These are phyloP conservation scores for Polydesmus complanatus DNA, from an alignment of 2,888 invertebrate genomes.

Conservation along the genomic window DNA sequence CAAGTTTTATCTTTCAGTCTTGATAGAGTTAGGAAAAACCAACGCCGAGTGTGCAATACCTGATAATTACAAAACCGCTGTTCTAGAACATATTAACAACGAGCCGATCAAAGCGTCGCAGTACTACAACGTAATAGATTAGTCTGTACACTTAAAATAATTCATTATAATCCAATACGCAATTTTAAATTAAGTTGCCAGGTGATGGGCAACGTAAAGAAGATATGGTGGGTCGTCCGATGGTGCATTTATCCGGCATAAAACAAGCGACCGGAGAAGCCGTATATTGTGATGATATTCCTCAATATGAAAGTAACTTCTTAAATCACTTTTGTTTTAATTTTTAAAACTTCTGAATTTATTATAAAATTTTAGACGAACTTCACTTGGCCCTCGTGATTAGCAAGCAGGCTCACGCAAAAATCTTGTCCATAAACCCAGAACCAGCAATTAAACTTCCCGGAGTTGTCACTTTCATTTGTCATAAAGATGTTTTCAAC, in stretches of 20 bases:
- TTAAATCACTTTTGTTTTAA: not conserved
- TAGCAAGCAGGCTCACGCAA: constrained; percentile 69
- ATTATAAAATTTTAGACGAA: constrained; percentile 40
- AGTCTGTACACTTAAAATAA: not conserved
- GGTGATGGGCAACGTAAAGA: constrained; percentile 28
- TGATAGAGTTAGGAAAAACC: constrained; percentile 1
- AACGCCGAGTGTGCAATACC: not conserved
- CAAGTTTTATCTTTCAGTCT: constrained; percentile 39
- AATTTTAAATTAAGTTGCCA: not conserved
- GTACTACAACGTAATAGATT: not conserved
- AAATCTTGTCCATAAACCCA: constrained; percentile 58
- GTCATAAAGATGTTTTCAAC: constrained; percentile 57
- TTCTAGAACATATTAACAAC: constrained; percentile 40
- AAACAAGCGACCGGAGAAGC: constrained; percentile 88
- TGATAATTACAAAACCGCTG: constrained; percentile 38
- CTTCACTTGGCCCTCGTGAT: constrained; percentile 64
- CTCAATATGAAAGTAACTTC: constrained; percentile 41
- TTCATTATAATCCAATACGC: not conserved
- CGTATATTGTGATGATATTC: constrained; percentile 79
- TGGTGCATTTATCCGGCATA: constrained; percentile 63
- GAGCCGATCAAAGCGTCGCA: not conserved
- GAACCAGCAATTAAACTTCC: constrained; percentile 53
- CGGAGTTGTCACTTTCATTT: constrained; percentile 70
- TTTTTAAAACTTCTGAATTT: not conserved
- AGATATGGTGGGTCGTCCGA: constrained; percentile 66